A percentile compares a stretch with the other conserved stretches of the same genome.
phyloP scores from a whole-genome alignment of 2,888 invertebrate species.

The Antitype chi region DNA sequence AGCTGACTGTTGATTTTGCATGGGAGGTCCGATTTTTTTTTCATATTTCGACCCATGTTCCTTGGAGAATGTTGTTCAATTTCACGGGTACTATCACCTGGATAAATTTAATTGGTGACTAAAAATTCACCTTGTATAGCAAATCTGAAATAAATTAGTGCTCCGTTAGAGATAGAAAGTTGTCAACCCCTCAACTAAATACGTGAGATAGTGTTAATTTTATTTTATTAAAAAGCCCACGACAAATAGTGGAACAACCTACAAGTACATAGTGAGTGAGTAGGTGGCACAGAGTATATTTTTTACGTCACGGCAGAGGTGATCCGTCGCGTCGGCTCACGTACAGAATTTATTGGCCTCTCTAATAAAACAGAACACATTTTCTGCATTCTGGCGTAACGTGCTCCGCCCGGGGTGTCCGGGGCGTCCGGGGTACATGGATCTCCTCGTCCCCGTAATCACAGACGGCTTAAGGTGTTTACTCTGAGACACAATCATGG shows the following conservation, averaged over 20 bases:
- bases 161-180: not conserved
- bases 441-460: conserved; percentile 66
- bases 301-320: conserved; percentile 73
- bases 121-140: not conserved
- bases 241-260: conserved; percentile 10
- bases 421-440: conserved; percentile 24
- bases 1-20: too few relatives aligned
- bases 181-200: not conserved
- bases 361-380: conserved; percentile 88
- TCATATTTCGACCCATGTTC: too few relatives aligned
- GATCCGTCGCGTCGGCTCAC: conserved; percentile 80
- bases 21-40: too few relatives aligned
- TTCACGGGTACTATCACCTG: too few relatives aligned
- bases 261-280: conserved; percentile 4
- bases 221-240: not conserved
- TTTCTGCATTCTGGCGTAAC: conserved; percentile 82
- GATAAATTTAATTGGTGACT: too few relatives aligned
- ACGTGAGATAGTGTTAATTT: not conserved
- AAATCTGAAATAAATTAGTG: not conserved
- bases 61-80: too few relatives aligned
- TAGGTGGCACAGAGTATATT: conserved; percentile 68
- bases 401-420: conserved; percentile 58
- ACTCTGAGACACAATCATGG: conserved; percentile 66
- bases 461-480: conserved; percentile 72
- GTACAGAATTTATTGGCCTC: conserved; percentile 86